Conservation (phyloP, 2,113 vertebrate genomes). For the Pyxicephalus adspersus region DNA sequence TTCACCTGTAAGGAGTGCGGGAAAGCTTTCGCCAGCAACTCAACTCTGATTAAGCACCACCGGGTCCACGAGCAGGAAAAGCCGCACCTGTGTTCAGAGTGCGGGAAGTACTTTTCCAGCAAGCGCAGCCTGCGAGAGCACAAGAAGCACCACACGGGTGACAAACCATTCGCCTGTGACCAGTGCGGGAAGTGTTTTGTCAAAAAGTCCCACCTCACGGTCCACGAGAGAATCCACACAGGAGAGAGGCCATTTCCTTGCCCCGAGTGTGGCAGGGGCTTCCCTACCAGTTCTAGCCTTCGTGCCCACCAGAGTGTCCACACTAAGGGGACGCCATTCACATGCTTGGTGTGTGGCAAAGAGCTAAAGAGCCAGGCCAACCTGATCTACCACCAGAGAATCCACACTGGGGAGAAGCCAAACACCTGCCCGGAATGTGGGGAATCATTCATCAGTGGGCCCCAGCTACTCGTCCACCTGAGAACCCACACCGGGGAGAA, state of each 20-base stretch:
- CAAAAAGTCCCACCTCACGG: slow-evolving; percentile 61
- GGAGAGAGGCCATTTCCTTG: slow-evolving; percentile 2
- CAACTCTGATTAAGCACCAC: slow-evolving; percentile 14
- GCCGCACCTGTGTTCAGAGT: slow-evolving; percentile 64
- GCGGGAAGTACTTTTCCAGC: slow-evolving; percentile 67
- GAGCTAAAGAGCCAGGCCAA: not conserved
- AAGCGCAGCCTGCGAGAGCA: slow-evolving; percentile 66
- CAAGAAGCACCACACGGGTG: slow-evolving; percentile 66
- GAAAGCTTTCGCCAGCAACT: not conserved
- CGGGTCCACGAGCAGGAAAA: slow-evolving; percentile 64
- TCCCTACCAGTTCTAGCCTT: not conserved
- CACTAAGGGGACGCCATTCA: slow-evolving; percentile 2
- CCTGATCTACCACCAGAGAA: not conserved
- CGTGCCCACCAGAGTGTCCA: slow-evolving; percentile 25
- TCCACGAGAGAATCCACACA: rapidly evolving
- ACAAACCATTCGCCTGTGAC: slow-evolving; percentile 63
- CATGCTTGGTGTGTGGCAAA: slow-evolving; percentile 30
- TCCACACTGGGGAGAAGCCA: not conserved
- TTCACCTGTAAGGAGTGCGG: not conserved
- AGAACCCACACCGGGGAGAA: not conserved
- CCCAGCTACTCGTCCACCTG: not conserved
- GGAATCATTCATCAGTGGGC: not conserved
- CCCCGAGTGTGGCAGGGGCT: not conserved
- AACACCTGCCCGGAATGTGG: too few relatives aligned
- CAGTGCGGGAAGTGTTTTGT: slow-evolving; percentile 66